A percentile compares a stretch with the other conserved stretches of the same genome.
These are phyloP conservation scores for Galeopterus variegatus DNA, from an alignment of 2,113 vertebrate species.

Conservation along the genomic window DNA sequence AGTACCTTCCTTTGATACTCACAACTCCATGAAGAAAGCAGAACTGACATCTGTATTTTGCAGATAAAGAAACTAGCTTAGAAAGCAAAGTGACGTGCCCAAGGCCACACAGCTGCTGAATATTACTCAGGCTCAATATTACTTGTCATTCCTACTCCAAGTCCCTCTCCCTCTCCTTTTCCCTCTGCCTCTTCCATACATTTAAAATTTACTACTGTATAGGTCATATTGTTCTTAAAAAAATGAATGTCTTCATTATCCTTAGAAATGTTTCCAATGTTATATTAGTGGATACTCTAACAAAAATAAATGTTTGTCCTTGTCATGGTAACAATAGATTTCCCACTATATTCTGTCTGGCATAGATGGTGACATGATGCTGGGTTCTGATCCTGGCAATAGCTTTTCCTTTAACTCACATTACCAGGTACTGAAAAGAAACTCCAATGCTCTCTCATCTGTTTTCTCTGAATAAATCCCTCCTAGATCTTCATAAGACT, in stretches of 20 bases:
- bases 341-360: background rate
- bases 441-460: background rate
- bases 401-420: constrained; percentile 60
- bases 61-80: constrained; percentile 57
- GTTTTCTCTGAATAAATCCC: constrained; percentile 59
- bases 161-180: background rate
- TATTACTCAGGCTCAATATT: background rate
- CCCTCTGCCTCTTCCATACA: background rate
- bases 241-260: background rate
- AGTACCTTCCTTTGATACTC: background rate
- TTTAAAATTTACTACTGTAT: background rate
- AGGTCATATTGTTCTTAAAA: background rate
- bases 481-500: constrained; percentile 20
- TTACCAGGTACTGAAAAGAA: constrained; percentile 21
- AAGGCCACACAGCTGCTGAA: background rate
- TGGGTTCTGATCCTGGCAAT: constrained; percentile 20
- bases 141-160: background rate
- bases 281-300: background rate
- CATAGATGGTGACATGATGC: background rate
- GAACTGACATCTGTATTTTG: constrained; percentile 33
- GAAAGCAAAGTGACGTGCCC: background rate
- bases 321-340: constrained; percentile 9
- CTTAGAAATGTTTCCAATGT: constrained; percentile 7
- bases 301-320: constrained; percentile 40
- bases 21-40: background rate